phyloP scores from a whole-genome alignment of 2,888 invertebrate species.

The Eupithecia subumbrata region DNA sequence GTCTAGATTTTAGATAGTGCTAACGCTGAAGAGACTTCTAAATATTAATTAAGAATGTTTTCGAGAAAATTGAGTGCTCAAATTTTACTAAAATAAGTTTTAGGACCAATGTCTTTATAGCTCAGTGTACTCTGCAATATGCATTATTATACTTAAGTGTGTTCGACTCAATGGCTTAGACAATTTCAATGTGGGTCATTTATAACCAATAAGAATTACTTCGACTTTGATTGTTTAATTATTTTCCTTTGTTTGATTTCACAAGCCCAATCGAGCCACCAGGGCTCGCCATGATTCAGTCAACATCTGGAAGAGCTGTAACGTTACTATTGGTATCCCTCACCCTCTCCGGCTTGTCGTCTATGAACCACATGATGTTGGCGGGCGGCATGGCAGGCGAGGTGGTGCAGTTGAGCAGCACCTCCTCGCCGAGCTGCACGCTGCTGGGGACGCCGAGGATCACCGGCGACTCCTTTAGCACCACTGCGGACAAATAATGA shows the following conservation, averaged over 20 bases:
- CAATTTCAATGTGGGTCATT: background rate
- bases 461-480: constrained; percentile 69
- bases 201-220: no score
- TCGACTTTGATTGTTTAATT: background rate
- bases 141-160: background rate
- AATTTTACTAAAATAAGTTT: background rate
- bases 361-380: constrained; percentile 75
- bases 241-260: background rate
- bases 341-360: constrained; percentile 72
- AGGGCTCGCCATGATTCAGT: background rate
- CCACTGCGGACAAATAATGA: constrained; percentile 54
- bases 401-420: constrained; percentile 73
- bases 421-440: constrained; percentile 73
- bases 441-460: constrained; percentile 66
- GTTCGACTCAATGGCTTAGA: background rate
- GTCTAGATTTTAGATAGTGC: background rate
- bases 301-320: background rate
- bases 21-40: background rate
- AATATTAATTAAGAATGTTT: background rate
- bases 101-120: background rate
- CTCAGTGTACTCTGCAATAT: no score
- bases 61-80: background rate
- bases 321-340: constrained; percentile 20
- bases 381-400: constrained; percentile 74
- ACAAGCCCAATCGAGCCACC: background rate